Evolutionary conservation across 2,113 vertebrate species (phyloP).

Genomic region (Perca schrenkii): DNA sequence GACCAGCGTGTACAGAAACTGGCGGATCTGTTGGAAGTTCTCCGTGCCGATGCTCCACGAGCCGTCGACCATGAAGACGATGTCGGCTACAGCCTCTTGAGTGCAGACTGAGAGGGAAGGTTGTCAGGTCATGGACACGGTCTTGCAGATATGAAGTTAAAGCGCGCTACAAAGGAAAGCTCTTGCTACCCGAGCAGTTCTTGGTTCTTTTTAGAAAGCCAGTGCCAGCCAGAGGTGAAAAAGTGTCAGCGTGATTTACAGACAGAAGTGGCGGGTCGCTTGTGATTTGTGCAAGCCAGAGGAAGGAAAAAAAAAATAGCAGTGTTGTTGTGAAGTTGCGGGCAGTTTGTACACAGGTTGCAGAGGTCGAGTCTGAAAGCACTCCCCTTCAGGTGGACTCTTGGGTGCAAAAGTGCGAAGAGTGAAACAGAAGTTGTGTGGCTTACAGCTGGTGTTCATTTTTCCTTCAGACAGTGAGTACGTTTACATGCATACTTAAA

Average conservation of each 20-base stretch:
- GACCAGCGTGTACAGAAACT: conserved; percentile 90
- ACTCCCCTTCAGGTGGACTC: conserved; percentile 10
- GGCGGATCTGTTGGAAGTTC: conserved; percentile 89
- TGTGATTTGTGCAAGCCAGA: background rate
- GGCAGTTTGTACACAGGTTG: conserved; percentile 3
- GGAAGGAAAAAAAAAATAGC: background rate
- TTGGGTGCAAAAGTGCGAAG: conserved; percentile 7
- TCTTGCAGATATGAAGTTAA: background rate
- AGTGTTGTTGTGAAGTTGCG: background rate
- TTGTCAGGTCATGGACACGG: conserved; percentile 7
- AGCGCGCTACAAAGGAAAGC: background rate
- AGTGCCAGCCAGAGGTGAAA: conserved; percentile 12
- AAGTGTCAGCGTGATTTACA: background rate
- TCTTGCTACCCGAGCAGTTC: background rate
- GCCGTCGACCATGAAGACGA: conserved; percentile 95
- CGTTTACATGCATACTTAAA: no score
- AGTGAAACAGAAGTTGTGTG: conserved; percentile 4
- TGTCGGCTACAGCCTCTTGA: conserved; percentile 89
- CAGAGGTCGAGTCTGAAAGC: background rate
- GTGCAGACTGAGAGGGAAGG: conserved; percentile 89
- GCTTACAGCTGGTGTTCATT: background rate
- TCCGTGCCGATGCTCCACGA: conserved; percentile 90
- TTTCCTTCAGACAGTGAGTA: background rate
- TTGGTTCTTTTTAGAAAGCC: background rate
- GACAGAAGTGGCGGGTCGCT: background rate